Base-by-base conservation (phyloP, 2,113 vertebrate species). In the Anolis sagrei region DNA sequence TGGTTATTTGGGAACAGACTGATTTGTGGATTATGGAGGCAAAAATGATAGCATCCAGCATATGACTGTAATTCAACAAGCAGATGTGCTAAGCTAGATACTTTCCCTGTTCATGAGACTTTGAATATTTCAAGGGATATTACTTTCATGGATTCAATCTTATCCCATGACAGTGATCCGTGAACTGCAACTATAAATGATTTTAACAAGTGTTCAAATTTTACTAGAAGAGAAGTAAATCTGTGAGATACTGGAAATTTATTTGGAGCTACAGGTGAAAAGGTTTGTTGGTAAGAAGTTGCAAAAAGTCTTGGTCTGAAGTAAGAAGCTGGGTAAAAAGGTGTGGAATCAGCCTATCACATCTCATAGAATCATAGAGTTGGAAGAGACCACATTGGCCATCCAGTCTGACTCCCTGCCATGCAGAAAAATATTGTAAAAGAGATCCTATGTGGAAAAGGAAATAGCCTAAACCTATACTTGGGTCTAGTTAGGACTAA, bases 161-260 rank as follows among this genome's bases (percentile, higher is more conserved):
- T 77, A 39, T 8, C 39, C 36, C 51, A 62, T 66, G 70, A 48
- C 23, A 68, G 49, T 61, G 61, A 61, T 36, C 64, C n/a, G 2
- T 79, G 66, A 83, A 64, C 9, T 27, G 39, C 11, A 51, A 79
- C 8, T 39, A 72, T 78, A 85, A 88, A 76, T 81, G 62, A 83
- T 39, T 66, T 32, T 21, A 51, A 49, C 23, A 39, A 39, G 9
- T 44, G 34, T 72, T 72, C 14, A 19, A 54, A 44, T 25, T 78
- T 29, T 23, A 61, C 18, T 66, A 34, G 19, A 19, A 23, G 13
- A 32, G 25, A 54, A 21, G 23, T 14, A 78, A 49, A 25, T 58
- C 32, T 54, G 6, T 2, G 1, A 70, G 19, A 44, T 36, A 66
- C 8, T 5, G 4, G 4, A 27, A 27, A 27, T 25, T 7, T 3